Percentiles rank a stretch among this genome's conserved stretches.
Conservation (phyloP, 1,140 invertebrate genomes). For the Dinoponera quadriceps region DNA sequence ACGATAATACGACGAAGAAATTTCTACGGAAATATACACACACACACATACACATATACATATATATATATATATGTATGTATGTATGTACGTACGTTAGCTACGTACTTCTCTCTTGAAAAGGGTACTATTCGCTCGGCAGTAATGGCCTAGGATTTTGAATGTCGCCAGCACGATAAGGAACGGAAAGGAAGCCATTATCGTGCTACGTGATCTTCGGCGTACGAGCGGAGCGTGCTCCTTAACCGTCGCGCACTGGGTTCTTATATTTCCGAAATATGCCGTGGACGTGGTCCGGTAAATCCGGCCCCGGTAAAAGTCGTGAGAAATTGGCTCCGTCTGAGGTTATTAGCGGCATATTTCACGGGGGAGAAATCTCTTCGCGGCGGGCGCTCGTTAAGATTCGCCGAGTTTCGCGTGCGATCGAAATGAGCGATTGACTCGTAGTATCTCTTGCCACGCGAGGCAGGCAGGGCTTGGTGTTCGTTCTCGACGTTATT, state of each 20-base stretch:
- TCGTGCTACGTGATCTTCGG: slow-evolving; percentile 80
- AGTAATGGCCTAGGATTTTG: slow-evolving; percentile 79
- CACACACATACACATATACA: no score
- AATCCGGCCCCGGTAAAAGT: slow-evolving; percentile 52
- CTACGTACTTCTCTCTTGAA: slow-evolving; percentile 72
- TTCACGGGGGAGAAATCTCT: slow-evolving; percentile 35
- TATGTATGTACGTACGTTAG: not conserved
- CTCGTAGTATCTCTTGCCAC: slow-evolving; percentile 39
- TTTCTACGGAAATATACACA: slow-evolving; percentile 62
- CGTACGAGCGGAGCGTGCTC: slow-evolving; percentile 75
- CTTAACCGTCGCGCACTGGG: slow-evolving; percentile 66
- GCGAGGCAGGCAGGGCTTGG: not conserved
- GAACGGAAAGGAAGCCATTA: slow-evolving; percentile 82
- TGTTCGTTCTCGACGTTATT: slow-evolving; percentile 29
- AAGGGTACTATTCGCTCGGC: slow-evolving; percentile 73
- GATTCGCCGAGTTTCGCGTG: slow-evolving; percentile 47
- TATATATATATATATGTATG: no score
- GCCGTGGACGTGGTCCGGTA: slow-evolving; percentile 69
- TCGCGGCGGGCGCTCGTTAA: slow-evolving; percentile 27
- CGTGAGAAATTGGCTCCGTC: slow-evolving; percentile 62
- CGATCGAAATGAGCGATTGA: slow-evolving; percentile 37
- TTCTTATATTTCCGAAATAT: slow-evolving; percentile 76
- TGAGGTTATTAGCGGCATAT: slow-evolving; percentile 54
- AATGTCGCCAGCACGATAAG: slow-evolving; percentile 81
- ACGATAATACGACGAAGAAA: slow-evolving; percentile 63